Evolutionary conservation across 2,113 vertebrate genomes (phyloP).

Genomic region (Eira barbara): DNA sequence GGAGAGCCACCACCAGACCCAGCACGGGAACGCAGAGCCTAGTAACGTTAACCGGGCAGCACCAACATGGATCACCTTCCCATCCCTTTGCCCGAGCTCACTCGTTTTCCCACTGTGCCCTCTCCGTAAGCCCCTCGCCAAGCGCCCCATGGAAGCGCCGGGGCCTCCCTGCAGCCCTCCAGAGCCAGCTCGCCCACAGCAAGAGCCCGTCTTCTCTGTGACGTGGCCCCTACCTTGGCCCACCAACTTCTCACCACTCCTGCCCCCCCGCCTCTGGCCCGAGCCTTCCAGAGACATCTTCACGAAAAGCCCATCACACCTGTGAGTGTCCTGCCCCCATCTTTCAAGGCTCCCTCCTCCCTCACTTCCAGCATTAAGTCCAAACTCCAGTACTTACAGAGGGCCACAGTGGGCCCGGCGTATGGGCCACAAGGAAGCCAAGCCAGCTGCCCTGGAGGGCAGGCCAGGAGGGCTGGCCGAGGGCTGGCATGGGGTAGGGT

Average conservation of each 20-base stretch:
- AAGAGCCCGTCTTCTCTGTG: background rate
- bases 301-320: background rate
- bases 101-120: background rate
- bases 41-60: background rate
- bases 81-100: too few species aligned
- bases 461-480: too few species aligned
- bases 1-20: background rate
- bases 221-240: fast-evolving
- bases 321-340: background rate
- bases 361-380: background rate
- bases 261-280: background rate
- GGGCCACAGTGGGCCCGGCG: background rate
- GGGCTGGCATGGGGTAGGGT: background rate
- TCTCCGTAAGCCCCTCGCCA: background rate
- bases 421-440: background rate
- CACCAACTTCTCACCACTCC: too few species aligned
- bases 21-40: background rate
- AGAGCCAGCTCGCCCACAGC: too few species aligned
- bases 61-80: fast-evolving
- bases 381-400: background rate
- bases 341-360: background rate
- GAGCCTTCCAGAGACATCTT: background rate
- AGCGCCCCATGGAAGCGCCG: background rate
- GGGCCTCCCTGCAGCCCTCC: background rate
- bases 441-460: background rate